Base-by-base conservation (phyloP, 92 coral and sea anemone species). In the Parazoanthus darwini region DNA sequence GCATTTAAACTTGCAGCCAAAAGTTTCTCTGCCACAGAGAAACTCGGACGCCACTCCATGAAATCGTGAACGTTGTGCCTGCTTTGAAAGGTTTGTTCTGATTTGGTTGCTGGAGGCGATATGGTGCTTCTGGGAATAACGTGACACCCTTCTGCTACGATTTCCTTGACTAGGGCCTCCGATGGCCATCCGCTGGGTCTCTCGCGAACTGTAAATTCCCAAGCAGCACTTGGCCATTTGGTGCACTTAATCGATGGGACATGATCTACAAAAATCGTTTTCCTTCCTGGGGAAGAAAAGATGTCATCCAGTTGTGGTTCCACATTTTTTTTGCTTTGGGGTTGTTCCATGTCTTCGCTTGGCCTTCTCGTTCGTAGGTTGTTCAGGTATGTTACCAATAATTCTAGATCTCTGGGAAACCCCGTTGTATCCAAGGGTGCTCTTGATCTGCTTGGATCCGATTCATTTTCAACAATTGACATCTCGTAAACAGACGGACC, bases 141-240 rank as follows among this genome's bases (percentile, higher is more conserved):
- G 35, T 82, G 86, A 39, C 86, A 82, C 22, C 86, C 86, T 82
- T n/a, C 11, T 6, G 33, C 23, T 20, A 82, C 58, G 15, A 82
- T 82, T 66, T 66, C 54, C 10, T 82, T 29, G 6, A 82, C 76
- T 1, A 82, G 54, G 16, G 33, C 76, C 1, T 65, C 75, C 25
- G 86, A 23, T 6, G 86, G 86, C 86, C 86, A 82, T 3, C 74
- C 74, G 44, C 86, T 82, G 3, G 86, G 75, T 82, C 86, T 65
- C 56, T 66, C 76, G 38, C 86, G 86, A 37, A 39, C 38, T 37
- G 77, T 82, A 39, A 82, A 82, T 23, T 82, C 86, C 86, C 86
- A 82, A 9, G 86, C 86, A 13, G 86, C 86, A 18, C 70, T 63
- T 4, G 70, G 70, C 70, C 70, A 82, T 2, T 18, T 11, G 8